Conservation (phyloP, 92 coral and sea anemone genomes). For the Phenganax marumi region DNA sequence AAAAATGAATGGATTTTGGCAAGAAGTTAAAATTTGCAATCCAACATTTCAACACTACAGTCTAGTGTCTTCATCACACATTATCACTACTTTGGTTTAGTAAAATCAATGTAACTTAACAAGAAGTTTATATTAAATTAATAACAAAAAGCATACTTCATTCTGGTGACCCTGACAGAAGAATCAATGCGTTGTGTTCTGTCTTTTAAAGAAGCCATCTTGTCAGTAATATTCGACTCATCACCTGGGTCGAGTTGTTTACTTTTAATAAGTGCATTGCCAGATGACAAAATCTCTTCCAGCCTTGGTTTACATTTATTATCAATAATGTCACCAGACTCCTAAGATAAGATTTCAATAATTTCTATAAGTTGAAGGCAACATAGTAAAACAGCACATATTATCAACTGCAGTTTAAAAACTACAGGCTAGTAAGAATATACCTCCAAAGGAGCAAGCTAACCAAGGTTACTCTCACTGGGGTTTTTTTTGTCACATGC, state of each 20-base stretch:
- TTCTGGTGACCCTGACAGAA: slow-evolving; percentile 19
- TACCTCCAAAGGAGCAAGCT: no score
- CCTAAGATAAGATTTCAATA: background rate
- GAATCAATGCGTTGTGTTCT: slow-evolving; percentile 16
- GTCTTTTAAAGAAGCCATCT: slow-evolving; percentile 23
- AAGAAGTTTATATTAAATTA: background rate
- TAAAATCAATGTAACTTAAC: no score
- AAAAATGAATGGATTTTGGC: no score
- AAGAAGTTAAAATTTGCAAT: background rate
- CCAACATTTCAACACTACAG: no score
- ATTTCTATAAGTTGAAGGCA: no score
- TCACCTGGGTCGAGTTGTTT: slow-evolving; percentile 16
- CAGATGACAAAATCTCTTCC: slow-evolving; percentile 12
- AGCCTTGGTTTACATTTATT: slow-evolving; percentile 29
- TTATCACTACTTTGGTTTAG: no score
- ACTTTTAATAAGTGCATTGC: slow-evolving; percentile 20
- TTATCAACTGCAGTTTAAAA: no score
- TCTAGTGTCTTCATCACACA: no score
- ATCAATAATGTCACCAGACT: slow-evolving; percentile 17
- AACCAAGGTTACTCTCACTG: no score
- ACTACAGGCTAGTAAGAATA: no score
- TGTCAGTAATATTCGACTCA: background rate
- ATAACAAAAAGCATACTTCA: slow-evolving; percentile 13
- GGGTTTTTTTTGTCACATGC: no score
- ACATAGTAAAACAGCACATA: no score